Evolutionary conservation across 2,113 vertebrate genomes (phyloP).

Genomic region (Siniperca knerii): DNA sequence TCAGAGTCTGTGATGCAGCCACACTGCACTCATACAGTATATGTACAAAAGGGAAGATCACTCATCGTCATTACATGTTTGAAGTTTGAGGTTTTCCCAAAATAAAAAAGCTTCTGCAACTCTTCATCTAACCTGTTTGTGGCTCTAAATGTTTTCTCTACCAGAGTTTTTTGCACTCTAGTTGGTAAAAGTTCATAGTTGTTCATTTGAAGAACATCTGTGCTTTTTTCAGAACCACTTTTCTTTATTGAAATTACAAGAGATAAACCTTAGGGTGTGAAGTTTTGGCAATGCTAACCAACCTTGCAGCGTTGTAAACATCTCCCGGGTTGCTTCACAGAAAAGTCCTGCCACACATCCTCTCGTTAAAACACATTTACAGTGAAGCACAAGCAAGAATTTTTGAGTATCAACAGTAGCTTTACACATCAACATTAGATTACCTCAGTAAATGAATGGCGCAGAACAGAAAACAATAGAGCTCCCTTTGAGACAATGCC

Average conservation of each 20-base stretch:
- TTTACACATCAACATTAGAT: constrained; percentile 17
- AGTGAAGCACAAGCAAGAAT: constrained; percentile 2
- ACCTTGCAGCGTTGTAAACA: background rate
- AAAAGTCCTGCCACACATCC: background rate
- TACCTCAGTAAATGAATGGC: constrained; percentile 24
- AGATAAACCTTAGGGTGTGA: background rate
- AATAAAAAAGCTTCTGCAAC: background rate
- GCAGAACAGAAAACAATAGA: constrained; percentile 45
- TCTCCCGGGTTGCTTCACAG: background rate
- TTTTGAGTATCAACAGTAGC: background rate
- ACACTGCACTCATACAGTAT: background rate
- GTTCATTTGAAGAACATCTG: constrained; percentile 1
- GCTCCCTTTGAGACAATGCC: constrained; percentile 22
- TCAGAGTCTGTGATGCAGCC: background rate
- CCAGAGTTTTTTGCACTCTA: background rate
- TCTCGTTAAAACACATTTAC: background rate
- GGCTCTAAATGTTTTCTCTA: background rate
- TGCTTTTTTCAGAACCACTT: background rate
- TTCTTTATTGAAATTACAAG: background rate
- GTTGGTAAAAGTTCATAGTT: background rate
- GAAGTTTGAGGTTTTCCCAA: background rate
- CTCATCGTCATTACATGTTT: background rate
- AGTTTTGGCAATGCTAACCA: background rate
- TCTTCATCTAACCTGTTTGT: background rate
- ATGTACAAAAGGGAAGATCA: background rate